A percentile compares a stretch with the other conserved stretches of the same genome.
These are phyloP conservation scores for Ciconia nigra DNA, from an alignment of 2,797 vertebrate species.

Conservation along the genomic window DNA sequence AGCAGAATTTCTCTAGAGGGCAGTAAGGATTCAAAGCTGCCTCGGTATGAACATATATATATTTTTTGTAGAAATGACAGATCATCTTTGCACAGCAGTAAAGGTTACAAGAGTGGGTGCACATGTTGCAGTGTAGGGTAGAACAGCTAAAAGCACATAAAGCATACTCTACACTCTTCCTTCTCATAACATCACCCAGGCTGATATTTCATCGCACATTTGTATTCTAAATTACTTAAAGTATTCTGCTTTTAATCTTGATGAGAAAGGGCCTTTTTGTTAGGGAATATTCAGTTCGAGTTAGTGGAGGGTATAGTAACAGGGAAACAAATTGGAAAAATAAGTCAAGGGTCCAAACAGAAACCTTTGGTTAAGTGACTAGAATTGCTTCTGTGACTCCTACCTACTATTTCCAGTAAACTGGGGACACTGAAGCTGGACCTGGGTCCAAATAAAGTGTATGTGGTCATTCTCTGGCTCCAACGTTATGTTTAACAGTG, in stretches of 20 bases:
- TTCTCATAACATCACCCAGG: constrained; percentile 31
- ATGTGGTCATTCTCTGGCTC: neutral
- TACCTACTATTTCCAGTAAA: neutral
- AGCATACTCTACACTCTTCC: constrained; percentile 8
- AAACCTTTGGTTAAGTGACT: neutral
- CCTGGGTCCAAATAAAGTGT: neutral
- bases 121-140: constrained; percentile 36
- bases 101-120: constrained; percentile 55
- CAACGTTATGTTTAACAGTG: fast-evolving
- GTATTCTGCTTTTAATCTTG: neutral
- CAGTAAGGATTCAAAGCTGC: constrained; percentile 68
- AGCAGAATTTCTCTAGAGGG: constrained; percentile 74
- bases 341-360: neutral
- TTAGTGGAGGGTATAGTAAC: neutral
- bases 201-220: constrained; percentile 7
- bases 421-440: neutral
- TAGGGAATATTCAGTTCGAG: neutral
- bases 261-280: neutral
- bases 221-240: neutral
- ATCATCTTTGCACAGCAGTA: constrained; percentile 60
- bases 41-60: neutral
- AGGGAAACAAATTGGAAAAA: neutral
- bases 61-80: constrained; percentile 48
- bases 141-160: constrained; percentile 52
- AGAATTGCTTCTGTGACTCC: neutral